Conservation (phyloP, 2,888 invertebrate species). For the Pammene aurita region DNA sequence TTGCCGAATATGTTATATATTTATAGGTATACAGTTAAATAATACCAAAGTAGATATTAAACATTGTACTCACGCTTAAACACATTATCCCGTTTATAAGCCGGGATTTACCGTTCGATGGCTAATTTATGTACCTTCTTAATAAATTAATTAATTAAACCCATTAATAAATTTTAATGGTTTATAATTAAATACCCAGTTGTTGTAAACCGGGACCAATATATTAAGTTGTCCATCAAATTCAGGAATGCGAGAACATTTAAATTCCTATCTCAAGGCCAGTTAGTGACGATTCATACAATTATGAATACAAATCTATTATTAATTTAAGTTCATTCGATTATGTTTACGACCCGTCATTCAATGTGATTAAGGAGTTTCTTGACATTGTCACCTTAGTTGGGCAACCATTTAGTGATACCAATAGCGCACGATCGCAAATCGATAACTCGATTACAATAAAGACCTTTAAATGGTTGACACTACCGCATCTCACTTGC, state of each 20-base stretch:
- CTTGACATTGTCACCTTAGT: slow-evolving; percentile 24
- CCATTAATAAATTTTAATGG: slow-evolving; percentile 11
- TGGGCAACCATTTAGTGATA: slow-evolving; percentile 13
- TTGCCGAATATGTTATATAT: too few relatives aligned
- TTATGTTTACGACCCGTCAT: slow-evolving; percentile 32
- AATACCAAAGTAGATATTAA: neutral
- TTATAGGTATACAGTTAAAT: neutral
- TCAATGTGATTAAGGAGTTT: slow-evolving; percentile 24
- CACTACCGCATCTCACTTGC: neutral
- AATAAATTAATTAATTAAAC: too few relatives aligned
- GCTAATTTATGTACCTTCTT: too few relatives aligned
- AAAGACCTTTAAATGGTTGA: neutral
- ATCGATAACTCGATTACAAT: slow-evolving; percentile 8
- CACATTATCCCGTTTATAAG: neutral
- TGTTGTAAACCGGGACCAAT: slow-evolving; percentile 10
- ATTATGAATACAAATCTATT: slow-evolving; percentile 39
- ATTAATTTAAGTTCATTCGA: slow-evolving; percentile 31
- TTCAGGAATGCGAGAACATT: slow-evolving; percentile 27
- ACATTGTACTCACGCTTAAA: too few relatives aligned
- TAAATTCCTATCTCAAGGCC: slow-evolving; percentile 30
- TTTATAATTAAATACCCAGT: slow-evolving; percentile 16
- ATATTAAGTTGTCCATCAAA: slow-evolving; percentile 8
- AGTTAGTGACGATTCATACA: slow-evolving; percentile 12
- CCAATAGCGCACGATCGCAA: neutral
- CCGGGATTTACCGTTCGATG: neutral